Evolutionary conservation across 2,888 invertebrate genomes (phyloP), one percentile per base, ranked within the genome.

Genomic region (Apamea crenata): DNA sequence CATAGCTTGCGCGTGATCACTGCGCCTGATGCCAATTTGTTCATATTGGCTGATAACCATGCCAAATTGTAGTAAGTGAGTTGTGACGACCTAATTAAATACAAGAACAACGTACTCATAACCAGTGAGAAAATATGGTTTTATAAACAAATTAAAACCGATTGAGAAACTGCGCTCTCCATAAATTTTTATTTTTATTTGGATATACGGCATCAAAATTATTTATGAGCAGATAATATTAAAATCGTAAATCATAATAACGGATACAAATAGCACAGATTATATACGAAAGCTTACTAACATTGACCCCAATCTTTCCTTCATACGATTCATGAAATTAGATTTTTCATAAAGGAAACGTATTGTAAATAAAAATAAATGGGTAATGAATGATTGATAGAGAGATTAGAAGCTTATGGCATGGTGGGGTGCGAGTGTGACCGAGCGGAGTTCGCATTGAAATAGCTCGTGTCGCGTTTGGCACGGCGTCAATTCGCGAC

Each of bases 391-490:
- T 87, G 83, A 87, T 81, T 89, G 81, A 87, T 86, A 82, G 71
- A 83, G 77, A 83, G 72, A 86, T 86, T 82, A 77, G 74, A 50
- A 69, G 81, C 75, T 40, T 18, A 76, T 78, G 77, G 69, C 68
- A 74, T 77, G 80, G 81, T 80, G 73, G 77, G 61, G 80, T 84
- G 85, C 70, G 85, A 87, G 78, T 88, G 87, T 81, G 90, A 88
- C 87, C 87, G 87, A 87, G 86, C 74, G 78, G 84, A 87, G 88
- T 88, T 90, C 85, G 91, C 91, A 89, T 95, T 92, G 94, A 96
- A 96, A 96, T 96, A 96, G 93, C 93, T 88, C 87, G 90, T 93
- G 94, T 95, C 93, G 92, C 91, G 92, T 84, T 96, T 96, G 96
- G 96, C 96, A 96, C 93, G 84, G 88, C 92, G 89, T 95, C 96